Evolutionary conservation across 2,888 invertebrate genomes (phyloP).

Genomic region (Pseudococcus longispinus): DNA sequence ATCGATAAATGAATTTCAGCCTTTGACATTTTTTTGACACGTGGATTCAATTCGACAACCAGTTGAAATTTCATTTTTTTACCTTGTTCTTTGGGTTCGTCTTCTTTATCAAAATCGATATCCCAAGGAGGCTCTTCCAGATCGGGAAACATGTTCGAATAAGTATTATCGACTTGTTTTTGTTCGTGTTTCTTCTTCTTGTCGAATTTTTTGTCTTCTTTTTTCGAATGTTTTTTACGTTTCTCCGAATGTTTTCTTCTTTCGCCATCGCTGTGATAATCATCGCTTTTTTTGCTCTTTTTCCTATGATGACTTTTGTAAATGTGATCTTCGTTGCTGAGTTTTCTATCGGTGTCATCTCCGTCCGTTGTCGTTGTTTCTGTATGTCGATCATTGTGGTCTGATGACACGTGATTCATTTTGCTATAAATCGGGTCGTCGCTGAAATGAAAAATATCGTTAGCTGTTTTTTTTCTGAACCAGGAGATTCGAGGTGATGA

Average conservation of each 20-base stretch:
- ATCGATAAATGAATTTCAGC: no score
- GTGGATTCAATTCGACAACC: no score
- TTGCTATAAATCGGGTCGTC: background rate
- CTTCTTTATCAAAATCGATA: background rate
- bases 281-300: conserved; percentile 37
- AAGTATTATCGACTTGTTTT: conserved; percentile 41
- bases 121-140: conserved; percentile 9
- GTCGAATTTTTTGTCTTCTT: conserved; percentile 33
- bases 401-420: background rate
- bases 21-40: no score
- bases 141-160: conserved; percentile 20
- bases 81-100: conserved; percentile 2
- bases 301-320: conserved; percentile 36
- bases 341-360: conserved; percentile 12
- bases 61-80: background rate
- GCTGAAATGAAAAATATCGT: background rate
- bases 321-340: conserved; percentile 2
- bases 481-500: background rate
- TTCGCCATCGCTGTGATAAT: conserved; percentile 40
- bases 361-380: background rate
- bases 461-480: background rate
- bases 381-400: conserved; percentile 37
- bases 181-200: conserved; percentile 50
- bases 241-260: conserved; percentile 47
- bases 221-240: conserved; percentile 40